phyloP scores from a whole-genome alignment of 2,113 vertebrate species.

The Dromas ardeola region DNA sequence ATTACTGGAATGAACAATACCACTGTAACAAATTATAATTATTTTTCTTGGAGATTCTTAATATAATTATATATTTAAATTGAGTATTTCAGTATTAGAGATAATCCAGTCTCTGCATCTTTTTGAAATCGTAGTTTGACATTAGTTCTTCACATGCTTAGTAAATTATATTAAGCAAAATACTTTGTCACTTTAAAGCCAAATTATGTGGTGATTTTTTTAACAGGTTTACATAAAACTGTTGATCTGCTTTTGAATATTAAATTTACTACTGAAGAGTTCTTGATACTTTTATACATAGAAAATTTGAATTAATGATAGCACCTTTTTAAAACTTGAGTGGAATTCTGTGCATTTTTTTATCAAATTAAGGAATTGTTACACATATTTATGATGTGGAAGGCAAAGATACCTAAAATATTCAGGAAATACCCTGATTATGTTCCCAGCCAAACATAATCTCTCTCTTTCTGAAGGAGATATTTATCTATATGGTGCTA shows the following conservation, averaged over 20 bases:
- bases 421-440: not conserved
- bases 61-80: constrained; percentile 8
- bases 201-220: constrained; percentile 20
- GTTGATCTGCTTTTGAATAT: constrained; percentile 31
- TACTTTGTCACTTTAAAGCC: constrained; percentile 52
- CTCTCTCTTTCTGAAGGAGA: not conserved
- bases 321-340: not conserved
- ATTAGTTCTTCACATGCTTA: not conserved
- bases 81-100: not conserved
- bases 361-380: not conserved
- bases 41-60: not conserved
- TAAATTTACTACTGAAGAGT: constrained; percentile 52
- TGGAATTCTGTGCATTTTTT: not conserved
- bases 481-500: not conserved
- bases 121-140: not conserved
- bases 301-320: not conserved
- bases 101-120: not conserved
- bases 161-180: constrained; percentile 28
- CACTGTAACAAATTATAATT: constrained; percentile 5
- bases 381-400: not conserved
- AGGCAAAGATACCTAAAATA: not conserved
- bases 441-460: not conserved
- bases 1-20: not conserved
- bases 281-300: constrained; percentile 18
- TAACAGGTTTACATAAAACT: constrained; percentile 40